phyloP scores from a whole-genome alignment of 2,113 vertebrate genomes.

The Ivindomyrus marchei region DNA sequence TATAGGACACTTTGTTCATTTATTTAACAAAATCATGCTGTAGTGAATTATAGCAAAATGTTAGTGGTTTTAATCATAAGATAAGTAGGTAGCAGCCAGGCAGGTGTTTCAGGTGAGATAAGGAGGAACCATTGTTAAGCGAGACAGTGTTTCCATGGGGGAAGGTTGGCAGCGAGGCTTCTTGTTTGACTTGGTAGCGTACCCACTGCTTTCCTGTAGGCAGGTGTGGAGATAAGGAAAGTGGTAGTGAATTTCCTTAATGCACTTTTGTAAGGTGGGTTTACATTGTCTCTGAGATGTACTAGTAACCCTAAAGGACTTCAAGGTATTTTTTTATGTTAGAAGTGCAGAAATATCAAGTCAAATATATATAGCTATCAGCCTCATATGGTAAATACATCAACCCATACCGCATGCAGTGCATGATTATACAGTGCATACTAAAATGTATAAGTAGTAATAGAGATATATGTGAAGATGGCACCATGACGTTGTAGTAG shows the following conservation, averaged over 20 bases:
- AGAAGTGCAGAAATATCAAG: slow-evolving; percentile 1
- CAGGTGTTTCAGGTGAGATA: slow-evolving; percentile 67
- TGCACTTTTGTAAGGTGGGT: slow-evolving; percentile 35
- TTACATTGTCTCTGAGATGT: slow-evolving; percentile 48
- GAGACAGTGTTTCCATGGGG: slow-evolving; percentile 51
- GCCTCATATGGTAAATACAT: background rate
- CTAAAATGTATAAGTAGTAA: background rate
- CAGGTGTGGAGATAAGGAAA: slow-evolving; percentile 43
- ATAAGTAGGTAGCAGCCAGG: slow-evolving; percentile 63
- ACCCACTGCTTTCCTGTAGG: slow-evolving; percentile 51
- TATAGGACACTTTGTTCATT: slow-evolving; percentile 49
- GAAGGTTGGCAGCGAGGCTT: slow-evolving; percentile 57
- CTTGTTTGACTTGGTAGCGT: slow-evolving; percentile 58
- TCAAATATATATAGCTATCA: background rate
- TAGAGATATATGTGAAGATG: background rate
- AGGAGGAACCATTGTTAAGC: slow-evolving; percentile 55
- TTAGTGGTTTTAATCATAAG: slow-evolving; percentile 62
- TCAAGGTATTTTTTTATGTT: slow-evolving; percentile 36
- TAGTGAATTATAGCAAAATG: slow-evolving; percentile 58
- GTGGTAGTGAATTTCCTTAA: slow-evolving; percentile 33
- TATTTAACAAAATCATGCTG: slow-evolving; percentile 57
- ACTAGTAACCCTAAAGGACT: slow-evolving; percentile 8
- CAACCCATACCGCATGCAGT: background rate
- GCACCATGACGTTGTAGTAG: background rate
- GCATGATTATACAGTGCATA: background rate